Evolutionary conservation across 2,888 invertebrate genomes (phyloP).

Genomic region (Rhorus exstirpatorius): DNA sequence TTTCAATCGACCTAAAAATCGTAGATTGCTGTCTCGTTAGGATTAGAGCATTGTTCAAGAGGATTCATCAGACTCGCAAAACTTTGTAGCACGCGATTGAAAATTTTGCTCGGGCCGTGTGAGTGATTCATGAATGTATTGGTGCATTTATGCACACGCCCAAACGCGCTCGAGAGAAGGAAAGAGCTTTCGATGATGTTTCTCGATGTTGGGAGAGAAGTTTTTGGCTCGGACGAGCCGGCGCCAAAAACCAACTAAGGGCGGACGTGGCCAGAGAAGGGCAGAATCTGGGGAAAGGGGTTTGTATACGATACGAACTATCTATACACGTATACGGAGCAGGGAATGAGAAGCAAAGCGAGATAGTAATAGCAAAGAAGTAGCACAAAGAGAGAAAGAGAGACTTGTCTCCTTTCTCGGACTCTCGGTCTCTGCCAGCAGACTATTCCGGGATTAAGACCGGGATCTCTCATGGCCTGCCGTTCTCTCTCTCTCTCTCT

Average conservation of each 20-base stretch:
- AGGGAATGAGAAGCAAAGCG: conserved; percentile 31
- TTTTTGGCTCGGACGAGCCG: conserved; percentile 66
- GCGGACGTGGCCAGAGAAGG: conserved; percentile 34
- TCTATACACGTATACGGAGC: conserved; percentile 1
- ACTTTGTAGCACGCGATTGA: conserved; percentile 42
- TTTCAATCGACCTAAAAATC: too few relatives aligned
- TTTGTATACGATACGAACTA: conserved; percentile 24
- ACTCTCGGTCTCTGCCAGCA: conserved; percentile 49
- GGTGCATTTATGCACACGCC: too few relatives aligned
- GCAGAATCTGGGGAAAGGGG: conserved; percentile 22
- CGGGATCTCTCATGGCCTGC: conserved; percentile 41
- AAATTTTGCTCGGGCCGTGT: conserved; percentile 1
- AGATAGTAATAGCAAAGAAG: conserved; percentile 34
- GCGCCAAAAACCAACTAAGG: conserved; percentile 55
- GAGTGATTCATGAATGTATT: background rate
- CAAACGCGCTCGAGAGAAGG: background rate
- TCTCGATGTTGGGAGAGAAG: conserved; percentile 45
- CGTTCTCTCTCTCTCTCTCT: background rate
- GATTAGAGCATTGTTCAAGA: too few relatives aligned
- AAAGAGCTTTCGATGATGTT: conserved; percentile 49
- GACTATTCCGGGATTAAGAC: conserved; percentile 69
- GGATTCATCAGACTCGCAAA: too few relatives aligned
- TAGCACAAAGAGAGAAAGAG: conserved; percentile 1
- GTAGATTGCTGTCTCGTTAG: too few relatives aligned
- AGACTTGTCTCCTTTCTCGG: conserved; percentile 37